Conservation (phyloP, 37 sponge, comb jelly and placozoan species). For the Cliona cf. orientalis region DNA sequence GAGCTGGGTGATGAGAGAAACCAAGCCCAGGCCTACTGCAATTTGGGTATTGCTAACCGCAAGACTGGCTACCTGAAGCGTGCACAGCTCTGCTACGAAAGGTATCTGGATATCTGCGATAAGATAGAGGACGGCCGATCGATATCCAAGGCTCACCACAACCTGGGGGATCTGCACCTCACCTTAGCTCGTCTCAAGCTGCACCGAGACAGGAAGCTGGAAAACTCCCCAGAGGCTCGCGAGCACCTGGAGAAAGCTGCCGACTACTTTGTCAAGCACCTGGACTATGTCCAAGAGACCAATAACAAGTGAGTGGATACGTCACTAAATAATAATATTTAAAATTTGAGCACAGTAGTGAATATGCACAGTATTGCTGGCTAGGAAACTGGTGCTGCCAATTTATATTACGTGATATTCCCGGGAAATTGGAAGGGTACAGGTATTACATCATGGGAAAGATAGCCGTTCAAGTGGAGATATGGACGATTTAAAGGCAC, state of each 20-base stretch:
- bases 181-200: conserved; percentile 70
- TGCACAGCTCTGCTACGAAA: conserved; percentile 79
- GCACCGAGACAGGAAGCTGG: conserved; percentile 32
- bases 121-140: conserved; percentile 62
- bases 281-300: conserved; percentile 63
- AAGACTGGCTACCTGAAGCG: conserved; percentile 68
- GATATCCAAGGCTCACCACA: conserved; percentile 80
- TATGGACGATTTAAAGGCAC: too few relatives aligned
- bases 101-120: conserved; percentile 71
- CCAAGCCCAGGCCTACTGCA: conserved; percentile 88
- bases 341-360: too few relatives aligned
- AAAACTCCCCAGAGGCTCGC: conserved; percentile 52
- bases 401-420: too few relatives aligned
- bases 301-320: conserved; percentile 51
- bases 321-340: too few relatives aligned
- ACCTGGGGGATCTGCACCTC: conserved; percentile 84
- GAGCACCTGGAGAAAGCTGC: conserved; percentile 74
- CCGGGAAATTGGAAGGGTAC: too few relatives aligned
- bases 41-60: conserved; percentile 80
- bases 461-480: too few relatives aligned
- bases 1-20: conserved; percentile 73
- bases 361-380: too few relatives aligned
- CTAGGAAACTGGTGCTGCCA: too few relatives aligned
- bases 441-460: too few relatives aligned
- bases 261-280: conserved; percentile 65